Evolutionary conservation across 2,797 vertebrate genomes (phyloP), one percentile per base, ranked within the genome.

Genomic region (Taenioides sp.): DNA sequence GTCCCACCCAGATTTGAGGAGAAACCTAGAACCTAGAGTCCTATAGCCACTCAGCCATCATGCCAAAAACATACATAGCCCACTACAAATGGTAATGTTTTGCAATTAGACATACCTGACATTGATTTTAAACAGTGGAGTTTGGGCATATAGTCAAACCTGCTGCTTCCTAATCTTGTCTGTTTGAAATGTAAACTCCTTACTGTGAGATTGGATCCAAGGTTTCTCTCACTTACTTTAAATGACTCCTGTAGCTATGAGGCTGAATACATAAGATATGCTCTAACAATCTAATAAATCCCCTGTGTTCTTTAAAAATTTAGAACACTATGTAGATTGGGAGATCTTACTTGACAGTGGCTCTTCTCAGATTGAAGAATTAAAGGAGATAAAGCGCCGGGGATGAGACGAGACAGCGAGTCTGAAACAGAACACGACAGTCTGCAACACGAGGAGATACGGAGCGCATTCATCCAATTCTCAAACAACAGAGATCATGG

Each of bases 401-500:
- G 52, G 69, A 27, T 7, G 63, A 72, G 71, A 61, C 79, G 66
- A 78, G 76, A 78, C 65, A 69, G 71, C 76, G 79, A 82, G 81
- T 75, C 75, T 84, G 75, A 50, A 72, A 65, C 71, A 67, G 72
- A 79, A 86, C 77, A 82, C 77, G 71, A 76, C 72, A 80, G 78
- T 83, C 77, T 78, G 84, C 74, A 69, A 61, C 43, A 74, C 75
- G 65, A 67, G 69, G 63, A 82, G 76, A 72, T 34, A 62, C 72
- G 60, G 69, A 70, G 65, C 71, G 83, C 81, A 85, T 89, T 87
- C 84, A 86, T 82, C 81, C 76, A 71, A 47, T 75, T 65, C 68
- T 23, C 80, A 75, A 86, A 87, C 83, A 88, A 78, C 85, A 74
- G 78, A 84, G 76, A 71, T 47, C 43, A 47, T 71, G 77, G 1